Conservation (phyloP, 2,797 vertebrate genomes). For the Diplodus puntazzo region DNA sequence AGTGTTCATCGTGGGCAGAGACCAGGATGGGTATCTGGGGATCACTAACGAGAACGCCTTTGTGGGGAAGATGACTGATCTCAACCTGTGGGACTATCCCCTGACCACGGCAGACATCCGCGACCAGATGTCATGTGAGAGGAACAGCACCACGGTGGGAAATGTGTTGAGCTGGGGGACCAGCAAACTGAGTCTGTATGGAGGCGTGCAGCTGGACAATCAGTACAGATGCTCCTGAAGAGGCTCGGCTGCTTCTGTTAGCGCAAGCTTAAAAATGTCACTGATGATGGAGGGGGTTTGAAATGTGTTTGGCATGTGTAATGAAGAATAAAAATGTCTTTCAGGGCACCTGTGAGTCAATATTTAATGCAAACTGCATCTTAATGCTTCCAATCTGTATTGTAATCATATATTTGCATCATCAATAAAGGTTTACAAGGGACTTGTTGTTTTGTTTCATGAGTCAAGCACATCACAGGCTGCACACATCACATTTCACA, state of each 20-base stretch:
- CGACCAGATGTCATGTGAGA: conserved; percentile 82
- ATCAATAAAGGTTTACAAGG: conserved; percentile 71
- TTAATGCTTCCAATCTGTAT: conserved; percentile 28
- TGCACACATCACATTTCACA: not conserved
- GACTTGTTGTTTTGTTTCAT: conserved; percentile 39
- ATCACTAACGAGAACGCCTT: conserved; percentile 83
- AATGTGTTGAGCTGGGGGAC: conserved; percentile 89
- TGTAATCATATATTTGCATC: conserved; percentile 57
- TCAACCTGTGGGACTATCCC: conserved; percentile 88
- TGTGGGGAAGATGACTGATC: conserved; percentile 82
- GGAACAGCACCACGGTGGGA: conserved; percentile 71
- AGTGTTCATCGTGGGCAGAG: conserved; percentile 83
- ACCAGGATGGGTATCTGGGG: conserved; percentile 86
- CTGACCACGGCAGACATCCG: conserved; percentile 76
- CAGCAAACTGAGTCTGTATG: conserved; percentile 83
- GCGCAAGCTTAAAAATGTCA: conserved; percentile 32
- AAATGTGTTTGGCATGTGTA: not conserved
- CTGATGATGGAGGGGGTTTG: conserved; percentile 20
- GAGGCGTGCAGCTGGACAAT: conserved; percentile 85
- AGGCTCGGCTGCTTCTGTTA: conserved; percentile 5
- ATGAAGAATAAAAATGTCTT: conserved; percentile 28
- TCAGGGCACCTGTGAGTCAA: conserved; percentile 22
- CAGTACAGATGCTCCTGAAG: conserved; percentile 84
- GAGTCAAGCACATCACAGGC: conserved; percentile 1
- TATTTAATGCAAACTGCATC: conserved; percentile 37